Conservation (phyloP, 2,888 invertebrate genomes). For the Epinotia nisella region DNA sequence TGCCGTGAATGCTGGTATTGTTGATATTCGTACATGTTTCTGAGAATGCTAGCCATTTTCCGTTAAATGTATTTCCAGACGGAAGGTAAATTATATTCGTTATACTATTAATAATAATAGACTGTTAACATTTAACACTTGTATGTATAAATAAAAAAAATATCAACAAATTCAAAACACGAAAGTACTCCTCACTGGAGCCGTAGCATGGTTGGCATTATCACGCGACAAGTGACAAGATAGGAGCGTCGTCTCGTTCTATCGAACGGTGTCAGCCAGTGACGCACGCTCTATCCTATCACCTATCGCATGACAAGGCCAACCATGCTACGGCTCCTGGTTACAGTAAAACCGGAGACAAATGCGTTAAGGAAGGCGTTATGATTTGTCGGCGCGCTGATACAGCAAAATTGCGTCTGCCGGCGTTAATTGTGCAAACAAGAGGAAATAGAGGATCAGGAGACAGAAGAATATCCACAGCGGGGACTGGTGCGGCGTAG, state of each 20-base stretch:
- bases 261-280: too few species aligned
- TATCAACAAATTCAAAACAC: neutral
- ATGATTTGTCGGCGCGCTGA: slow-evolving; percentile 59
- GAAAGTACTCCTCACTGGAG: neutral
- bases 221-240: too few species aligned
- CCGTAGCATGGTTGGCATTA: too few species aligned
- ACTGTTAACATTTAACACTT: too few species aligned
- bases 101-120: too few species aligned
- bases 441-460: slow-evolving; percentile 15
- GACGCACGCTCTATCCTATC: too few species aligned
- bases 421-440: slow-evolving; percentile 64
- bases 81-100: too few species aligned
- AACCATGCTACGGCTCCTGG: too few species aligned
- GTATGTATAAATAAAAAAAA: too few species aligned
- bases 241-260: too few species aligned
- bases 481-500: neutral
- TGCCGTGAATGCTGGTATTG: slow-evolving; percentile 67
- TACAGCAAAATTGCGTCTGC: slow-evolving; percentile 53
- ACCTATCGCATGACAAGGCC: too few species aligned
- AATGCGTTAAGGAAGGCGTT: slow-evolving; percentile 46
- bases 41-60: slow-evolving; percentile 11
- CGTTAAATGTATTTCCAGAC: neutral
- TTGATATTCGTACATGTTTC: slow-evolving; percentile 57
- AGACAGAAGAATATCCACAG: neutral
- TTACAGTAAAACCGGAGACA: neutral